Evolutionary conservation across 2,797 vertebrate species (phyloP), one percentile per base, ranked within the genome.

Genomic region (Crenuchus spilurus): DNA sequence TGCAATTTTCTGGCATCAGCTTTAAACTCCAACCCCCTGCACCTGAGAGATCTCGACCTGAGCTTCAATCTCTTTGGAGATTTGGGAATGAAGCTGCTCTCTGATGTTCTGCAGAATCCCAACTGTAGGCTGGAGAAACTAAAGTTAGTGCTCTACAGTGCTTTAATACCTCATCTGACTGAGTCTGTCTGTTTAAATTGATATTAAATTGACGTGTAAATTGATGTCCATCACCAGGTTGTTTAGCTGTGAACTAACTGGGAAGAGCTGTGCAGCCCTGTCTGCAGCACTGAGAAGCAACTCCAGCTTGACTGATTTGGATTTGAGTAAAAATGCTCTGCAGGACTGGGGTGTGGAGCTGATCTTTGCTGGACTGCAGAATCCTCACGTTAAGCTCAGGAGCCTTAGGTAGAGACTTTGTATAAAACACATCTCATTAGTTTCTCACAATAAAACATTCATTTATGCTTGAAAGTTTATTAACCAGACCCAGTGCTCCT

Each of bases 271-370:
- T 54, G 1, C 0, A 26, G 4, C 6, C 13, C 24, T 81, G 37
- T 37, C 69, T 24, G 3, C 1, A 13, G 55, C 14, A 8, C 42
- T 81, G 35, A 72, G 3, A 0, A 58, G 8, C 44, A 75, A 70
- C 37, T 65, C 63, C 2, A 48, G 58, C 8, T 37, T 81, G 37
- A 54, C 18, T 28, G 73, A 75, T 30, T 14, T 81, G 57, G 79
- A 78, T 64, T 58, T 81, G 41, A 78, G 72, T 68, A 75, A 68
- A 57, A 81, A 78, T 72, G 0, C 2, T n/a, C 37, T 78, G 6
- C 16, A 6, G 14, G 41, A 54, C 26, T 10, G 3, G 9, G 80
- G 80, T 63, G 11, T 65, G 26, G 22, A 46, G 16, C 1, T 18
- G 37, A 74, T 80, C n/a, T 52, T 55, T 61, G 9, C 3, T 3